These are phyloP conservation scores for Panthera uncia DNA, from an alignment of 2,113 vertebrate species.

Conservation along the genomic window DNA sequence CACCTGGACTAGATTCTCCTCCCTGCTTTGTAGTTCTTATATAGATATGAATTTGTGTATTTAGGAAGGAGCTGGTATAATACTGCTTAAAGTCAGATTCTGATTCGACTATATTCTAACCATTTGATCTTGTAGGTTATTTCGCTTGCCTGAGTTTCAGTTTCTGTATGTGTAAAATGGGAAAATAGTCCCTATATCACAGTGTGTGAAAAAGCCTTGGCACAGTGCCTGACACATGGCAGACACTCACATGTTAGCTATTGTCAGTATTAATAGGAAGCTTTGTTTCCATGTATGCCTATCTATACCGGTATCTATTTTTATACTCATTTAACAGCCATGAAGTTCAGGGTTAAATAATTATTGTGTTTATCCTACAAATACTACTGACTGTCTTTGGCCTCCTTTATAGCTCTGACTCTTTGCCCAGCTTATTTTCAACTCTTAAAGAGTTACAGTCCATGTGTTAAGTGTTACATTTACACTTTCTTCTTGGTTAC, in stretches of 20 bases:
- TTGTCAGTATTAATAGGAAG: background rate
- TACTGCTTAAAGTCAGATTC: background rate
- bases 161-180: background rate
- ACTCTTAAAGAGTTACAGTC: background rate
- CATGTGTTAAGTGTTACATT: slow-evolving; percentile 30
- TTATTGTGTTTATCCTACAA: background rate
- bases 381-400: background rate
- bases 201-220: background rate
- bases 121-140: background rate
- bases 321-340: too few species aligned
- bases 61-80: background rate
- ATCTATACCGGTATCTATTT: background rate
- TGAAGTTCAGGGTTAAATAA: background rate
- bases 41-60: background rate
- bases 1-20: background rate
- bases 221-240: too few species aligned
- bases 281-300: accelerated
- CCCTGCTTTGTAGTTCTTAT: background rate
- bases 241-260: background rate
- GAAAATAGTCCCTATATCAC: background rate
- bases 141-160: background rate
- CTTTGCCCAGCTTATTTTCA: slow-evolving; percentile 7
- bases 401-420: background rate
- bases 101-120: background rate
- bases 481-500: slow-evolving; percentile 51